phyloP scores from a whole-genome alignment of 2,888 invertebrate species.

The Cyclophora albipunctata region DNA sequence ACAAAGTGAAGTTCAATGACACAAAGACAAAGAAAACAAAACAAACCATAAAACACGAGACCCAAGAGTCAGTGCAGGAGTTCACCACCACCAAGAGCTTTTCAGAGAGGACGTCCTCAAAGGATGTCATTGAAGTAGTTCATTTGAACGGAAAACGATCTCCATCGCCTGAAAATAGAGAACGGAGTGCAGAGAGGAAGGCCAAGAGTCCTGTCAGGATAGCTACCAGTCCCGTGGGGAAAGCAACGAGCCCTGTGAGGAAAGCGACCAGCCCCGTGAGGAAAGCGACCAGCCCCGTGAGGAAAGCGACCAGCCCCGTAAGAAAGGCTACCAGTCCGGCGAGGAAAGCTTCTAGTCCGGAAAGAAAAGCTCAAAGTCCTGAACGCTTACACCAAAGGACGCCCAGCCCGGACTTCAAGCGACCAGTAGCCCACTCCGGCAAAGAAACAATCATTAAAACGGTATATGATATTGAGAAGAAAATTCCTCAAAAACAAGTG shows the following conservation, averaged over 20 bases:
- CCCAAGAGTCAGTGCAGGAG: constrained; percentile 34
- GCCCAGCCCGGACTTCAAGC: constrained; percentile 48
- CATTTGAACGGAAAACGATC: constrained; percentile 50
- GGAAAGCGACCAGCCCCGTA: constrained; percentile 50
- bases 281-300: constrained; percentile 27
- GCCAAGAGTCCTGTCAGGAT: constrained; percentile 26
- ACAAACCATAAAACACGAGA: constrained; percentile 26
- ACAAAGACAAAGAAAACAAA: constrained; percentile 35
- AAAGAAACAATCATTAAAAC: constrained; percentile 54
- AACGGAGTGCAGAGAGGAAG: constrained; percentile 30
- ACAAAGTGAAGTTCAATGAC: constrained; percentile 43
- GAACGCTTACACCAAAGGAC: constrained; percentile 38
- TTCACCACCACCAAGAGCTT: constrained; percentile 32
- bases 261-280: constrained; percentile 26
- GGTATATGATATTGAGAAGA: constrained; percentile 44
- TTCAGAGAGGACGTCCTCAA: constrained; percentile 46
- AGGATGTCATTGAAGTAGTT: constrained; percentile 43
- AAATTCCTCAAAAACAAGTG: constrained; percentile 42
- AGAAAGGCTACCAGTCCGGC: constrained; percentile 28
- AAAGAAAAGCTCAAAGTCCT: constrained; percentile 21
- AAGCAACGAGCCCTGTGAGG: constrained; percentile 23
- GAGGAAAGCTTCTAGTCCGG: constrained; percentile 19
- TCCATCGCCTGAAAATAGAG: constrained; percentile 44
- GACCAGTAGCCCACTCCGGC: constrained; percentile 34
- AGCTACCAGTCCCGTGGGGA: constrained; percentile 18